Evolutionary conservation across 2,888 invertebrate genomes (phyloP), one percentile per base, ranked within the genome.

Genomic region (Balanococcus diminutus): DNA sequence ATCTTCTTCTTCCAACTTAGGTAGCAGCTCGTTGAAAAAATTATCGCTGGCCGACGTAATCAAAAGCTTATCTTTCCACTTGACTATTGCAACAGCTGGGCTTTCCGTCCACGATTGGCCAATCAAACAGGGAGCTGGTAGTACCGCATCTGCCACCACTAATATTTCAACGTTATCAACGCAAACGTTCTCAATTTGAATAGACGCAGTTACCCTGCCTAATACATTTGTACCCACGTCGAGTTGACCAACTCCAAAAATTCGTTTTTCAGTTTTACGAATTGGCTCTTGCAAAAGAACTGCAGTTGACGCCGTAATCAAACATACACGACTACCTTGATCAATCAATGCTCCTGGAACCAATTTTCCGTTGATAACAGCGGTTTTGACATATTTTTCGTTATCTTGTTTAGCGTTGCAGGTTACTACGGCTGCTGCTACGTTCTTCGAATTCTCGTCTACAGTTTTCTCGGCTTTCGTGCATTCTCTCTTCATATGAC

Each of bases 331-430:
- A n/a, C 81, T 81, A 4, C 82, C 86, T 1, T 32, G 39, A 67
- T 86, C 86, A 3, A 86, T 28, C 9, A 81, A n/a, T 1, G 81
- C 14, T 1, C 11, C 25, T 8, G 16, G 3, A 19, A 79, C 19
- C 25, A 31, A 8, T 25, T 5, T 39, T 51, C 28, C 61, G n/a
- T 86, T 86, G 1, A 86, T 14, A 0, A 36, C 8, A 1, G 81
- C 61, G 0, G 9, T 11, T 22, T 86, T 86, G 19, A 81, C 22
- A 22, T 81, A 81, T 36, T 81, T 81, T n/a, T 81, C 36, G 22
- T 39, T 39, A 22, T 1, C n/a, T n/a, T 19, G 39, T 22, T 25
- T 14, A 14, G 14, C 0, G 19, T n/a, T 25, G 1, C 8, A 2
- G 19, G 19, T 8, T 19, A 2, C 25, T 8, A 19, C 2, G 6